A percentile compares a stretch with the other conserved stretches of the same genome.
Conservation (phyloP, 2,113 vertebrate species). For the Patagioenas fasciata region DNA sequence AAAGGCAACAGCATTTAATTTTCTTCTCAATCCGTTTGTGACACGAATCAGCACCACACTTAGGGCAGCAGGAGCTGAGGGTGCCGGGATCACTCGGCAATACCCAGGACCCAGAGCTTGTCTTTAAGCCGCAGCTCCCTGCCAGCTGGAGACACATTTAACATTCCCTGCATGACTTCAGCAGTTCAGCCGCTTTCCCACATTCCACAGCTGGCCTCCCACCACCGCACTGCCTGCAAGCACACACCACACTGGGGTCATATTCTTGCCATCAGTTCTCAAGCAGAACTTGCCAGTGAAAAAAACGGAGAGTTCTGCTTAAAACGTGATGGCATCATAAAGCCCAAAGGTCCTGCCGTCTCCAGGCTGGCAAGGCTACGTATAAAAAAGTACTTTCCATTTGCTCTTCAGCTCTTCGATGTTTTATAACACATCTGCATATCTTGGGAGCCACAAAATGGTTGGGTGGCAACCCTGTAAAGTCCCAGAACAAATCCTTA, state of each 20-base stretch:
- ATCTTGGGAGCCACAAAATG: slow-evolving; percentile 46
- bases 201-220: slow-evolving; percentile 72
- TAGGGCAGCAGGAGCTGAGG: slow-evolving; percentile 8
- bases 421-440: slow-evolving; percentile 27
- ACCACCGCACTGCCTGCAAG: slow-evolving; percentile 42
- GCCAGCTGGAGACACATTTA: slow-evolving; percentile 71
- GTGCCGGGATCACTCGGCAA: not conserved
- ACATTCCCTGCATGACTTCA: slow-evolving; percentile 70
- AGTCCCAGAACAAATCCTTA: slow-evolving; percentile 43
- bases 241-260: slow-evolving; percentile 12
- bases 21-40: not conserved
- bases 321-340: not conserved
- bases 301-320: not conserved
- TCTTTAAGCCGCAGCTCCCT: slow-evolving; percentile 36
- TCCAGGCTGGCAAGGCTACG: not conserved
- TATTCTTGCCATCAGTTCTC: slow-evolving; percentile 34
- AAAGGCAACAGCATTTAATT: not conserved
- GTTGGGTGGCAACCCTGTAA: slow-evolving; percentile 47
- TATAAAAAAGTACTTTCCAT: not conserved
- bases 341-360: not conserved
- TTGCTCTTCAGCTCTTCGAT: not conserved
- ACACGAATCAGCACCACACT: not conserved
- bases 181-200: slow-evolving; percentile 65
- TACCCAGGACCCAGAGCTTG: not conserved
- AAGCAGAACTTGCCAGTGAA: slow-evolving; percentile 34